A percentile compares a stretch with the other conserved stretches of the same genome.
Conservation (phyloP, 2,113 vertebrate genomes). For the Bos taurus region ARS-UCD2.0 NC_037335.1:29719001-29719500, state of each 20-base stretch:
- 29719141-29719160: background rate
- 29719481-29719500: background rate
- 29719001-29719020: background rate
- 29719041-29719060: background rate
- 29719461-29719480: background rate
- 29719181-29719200: background rate
- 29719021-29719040: background rate
- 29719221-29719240: background rate
- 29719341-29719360: background rate
- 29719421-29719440: background rate
- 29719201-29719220: background rate
- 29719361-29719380: background rate
- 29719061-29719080: background rate
- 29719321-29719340: background rate
- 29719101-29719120: background rate
- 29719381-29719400: background rate
- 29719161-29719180: background rate
- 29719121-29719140: background rate
- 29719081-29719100: rapidly evolving
- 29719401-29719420: background rate
- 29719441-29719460: background rate
- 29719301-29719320: background rate
- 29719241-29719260: background rate
- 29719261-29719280: background rate
- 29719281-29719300: background rate